These are phyloP conservation scores for Hypomecis punctinalis DNA, from an alignment of 2,888 invertebrate genomes.

Conservation along the genomic window DNA sequence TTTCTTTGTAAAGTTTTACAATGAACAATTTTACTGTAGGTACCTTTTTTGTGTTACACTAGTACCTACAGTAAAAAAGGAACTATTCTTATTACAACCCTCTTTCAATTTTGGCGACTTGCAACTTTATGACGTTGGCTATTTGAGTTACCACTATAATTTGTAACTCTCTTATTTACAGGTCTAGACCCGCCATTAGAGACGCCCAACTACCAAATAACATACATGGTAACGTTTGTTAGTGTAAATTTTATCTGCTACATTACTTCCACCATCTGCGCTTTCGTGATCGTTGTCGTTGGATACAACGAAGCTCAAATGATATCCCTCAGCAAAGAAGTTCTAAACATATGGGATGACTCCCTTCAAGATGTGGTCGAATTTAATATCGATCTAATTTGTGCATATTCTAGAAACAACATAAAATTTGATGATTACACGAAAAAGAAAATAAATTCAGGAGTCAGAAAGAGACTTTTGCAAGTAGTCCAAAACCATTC, in stretches of 20 bases:
- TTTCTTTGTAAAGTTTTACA: no score
- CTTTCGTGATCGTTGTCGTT: slow-evolving; percentile 56
- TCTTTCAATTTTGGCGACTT: no score
- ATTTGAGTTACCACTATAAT: not conserved
- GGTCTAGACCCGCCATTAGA: slow-evolving; percentile 64
- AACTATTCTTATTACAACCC: no score
- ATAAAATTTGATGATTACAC: slow-evolving; percentile 6
- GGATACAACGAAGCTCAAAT: slow-evolving; percentile 68
- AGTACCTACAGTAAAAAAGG: no score
- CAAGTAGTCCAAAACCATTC: slow-evolving; percentile 48
- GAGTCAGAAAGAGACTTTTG: slow-evolving; percentile 42
- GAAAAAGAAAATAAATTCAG: slow-evolving; percentile 40
- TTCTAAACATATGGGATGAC: slow-evolving; percentile 58
- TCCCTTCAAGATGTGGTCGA: slow-evolving; percentile 47
- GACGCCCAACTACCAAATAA: slow-evolving; percentile 64
- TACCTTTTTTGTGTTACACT: no score
- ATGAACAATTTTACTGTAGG: no score
- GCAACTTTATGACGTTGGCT: no score
- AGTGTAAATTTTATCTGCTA: slow-evolving; percentile 52
- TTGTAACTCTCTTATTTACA: slow-evolving; percentile 35
- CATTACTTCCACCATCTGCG: slow-evolving; percentile 55
- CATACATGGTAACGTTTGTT: slow-evolving; percentile 42
- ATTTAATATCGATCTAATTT: slow-evolving; percentile 10
- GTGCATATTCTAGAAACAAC: slow-evolving; percentile 20
- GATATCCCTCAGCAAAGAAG: slow-evolving; percentile 60